These are phyloP conservation scores for Candidula unifasciata DNA, from an alignment of 2,888 invertebrate species.

Conservation along the genomic window DNA sequence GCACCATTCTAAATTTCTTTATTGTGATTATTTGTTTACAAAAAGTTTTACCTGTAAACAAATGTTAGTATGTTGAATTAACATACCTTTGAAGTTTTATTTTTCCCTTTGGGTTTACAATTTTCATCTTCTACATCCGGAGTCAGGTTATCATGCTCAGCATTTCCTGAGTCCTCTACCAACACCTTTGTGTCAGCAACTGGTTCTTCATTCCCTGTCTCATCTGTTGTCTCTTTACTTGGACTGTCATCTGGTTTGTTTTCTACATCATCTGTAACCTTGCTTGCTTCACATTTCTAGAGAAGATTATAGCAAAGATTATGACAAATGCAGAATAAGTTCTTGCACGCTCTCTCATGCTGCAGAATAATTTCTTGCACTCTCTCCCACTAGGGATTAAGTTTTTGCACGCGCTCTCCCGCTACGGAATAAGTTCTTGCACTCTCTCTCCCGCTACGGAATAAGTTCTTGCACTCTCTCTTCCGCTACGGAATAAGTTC, in stretches of 20 bases:
- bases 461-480: too few species aligned
- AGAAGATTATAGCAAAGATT: neutral
- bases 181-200: neutral
- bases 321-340: neutral
- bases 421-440: too few species aligned
- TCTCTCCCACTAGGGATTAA: neutral
- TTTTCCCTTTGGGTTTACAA: slow-evolving; percentile 40
- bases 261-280: neutral
- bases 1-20: too few species aligned
- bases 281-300: neutral
- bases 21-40: too few species aligned
- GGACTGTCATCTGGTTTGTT: neutral
- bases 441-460: too few species aligned
- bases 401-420: neutral
- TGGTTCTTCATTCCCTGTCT: neutral
- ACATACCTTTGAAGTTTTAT: slow-evolving; percentile 49
- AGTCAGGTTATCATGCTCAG: neutral
- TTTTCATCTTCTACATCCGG: slow-evolving; percentile 18
- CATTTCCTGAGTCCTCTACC: neutral
- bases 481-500: too few species aligned
- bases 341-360: too few species aligned
- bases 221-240: neutral
- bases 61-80: neutral
- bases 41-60: too few species aligned
- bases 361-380: neutral